Percentiles rank a stretch among this genome's conserved stretches.
phyloP scores from a whole-genome alignment of 2,113 vertebrate genomes.

The Elaphurus davidianus region DNA sequence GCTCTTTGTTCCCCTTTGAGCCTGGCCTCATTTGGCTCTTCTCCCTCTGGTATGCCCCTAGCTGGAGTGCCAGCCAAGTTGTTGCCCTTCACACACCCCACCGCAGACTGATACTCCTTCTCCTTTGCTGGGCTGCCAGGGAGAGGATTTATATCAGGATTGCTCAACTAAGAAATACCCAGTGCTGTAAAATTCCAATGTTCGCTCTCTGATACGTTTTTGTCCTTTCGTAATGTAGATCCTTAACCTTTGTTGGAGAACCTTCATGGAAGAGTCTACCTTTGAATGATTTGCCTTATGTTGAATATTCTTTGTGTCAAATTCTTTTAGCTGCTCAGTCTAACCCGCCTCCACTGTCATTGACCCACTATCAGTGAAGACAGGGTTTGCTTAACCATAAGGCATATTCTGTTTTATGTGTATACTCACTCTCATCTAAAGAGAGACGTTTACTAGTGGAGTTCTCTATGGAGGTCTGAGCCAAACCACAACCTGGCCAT shows the following conservation, averaged over 20 bases:
- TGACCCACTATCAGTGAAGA: slow-evolving; percentile 23
- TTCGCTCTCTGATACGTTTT: neutral
- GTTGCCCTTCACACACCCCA: slow-evolving; percentile 58
- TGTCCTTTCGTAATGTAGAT: neutral
- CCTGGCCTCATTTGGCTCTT: slow-evolving; percentile 43
- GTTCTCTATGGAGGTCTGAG: neutral
- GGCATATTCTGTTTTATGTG: neutral
- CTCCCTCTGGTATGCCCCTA: slow-evolving; percentile 63
- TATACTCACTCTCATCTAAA: neutral
- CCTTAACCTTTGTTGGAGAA: neutral
- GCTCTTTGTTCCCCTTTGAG: slow-evolving; percentile 69
- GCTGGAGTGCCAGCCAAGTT: slow-evolving; percentile 42
- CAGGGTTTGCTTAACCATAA: neutral
- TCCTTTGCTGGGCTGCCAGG: slow-evolving; percentile 43
- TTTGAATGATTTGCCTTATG: neutral
- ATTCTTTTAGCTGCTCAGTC: neutral
- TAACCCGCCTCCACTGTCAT: neutral
- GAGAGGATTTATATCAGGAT: slow-evolving; percentile 54
- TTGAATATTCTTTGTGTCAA: neutral
- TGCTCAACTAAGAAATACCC: slow-evolving; percentile 48
- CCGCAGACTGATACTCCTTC: neutral
- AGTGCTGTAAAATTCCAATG: slow-evolving; percentile 3
- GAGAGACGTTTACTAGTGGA: neutral
- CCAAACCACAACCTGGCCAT: slow-evolving; percentile 15
- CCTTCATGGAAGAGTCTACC: neutral